These are phyloP conservation scores for Cyanoliseus patagonus DNA, from an alignment of 2,113 vertebrate genomes.

Conservation along the genomic window DNA sequence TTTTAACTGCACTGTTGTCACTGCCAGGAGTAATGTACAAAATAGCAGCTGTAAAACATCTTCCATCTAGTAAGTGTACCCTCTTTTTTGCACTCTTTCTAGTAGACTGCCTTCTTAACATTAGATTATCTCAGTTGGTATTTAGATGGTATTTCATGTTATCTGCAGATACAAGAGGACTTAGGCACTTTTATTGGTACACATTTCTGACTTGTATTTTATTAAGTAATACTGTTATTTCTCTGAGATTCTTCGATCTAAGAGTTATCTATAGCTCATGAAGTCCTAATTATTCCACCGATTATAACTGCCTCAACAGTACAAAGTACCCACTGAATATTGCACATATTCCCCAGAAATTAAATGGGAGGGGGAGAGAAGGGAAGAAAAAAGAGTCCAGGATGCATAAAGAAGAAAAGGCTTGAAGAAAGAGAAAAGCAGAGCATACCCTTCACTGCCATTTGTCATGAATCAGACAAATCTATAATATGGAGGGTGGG, in stretches of 20 bases:
- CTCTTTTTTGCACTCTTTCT: not conserved
- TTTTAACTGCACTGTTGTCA: not conserved
- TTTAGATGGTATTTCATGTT: not conserved
- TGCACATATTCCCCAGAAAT: not conserved
- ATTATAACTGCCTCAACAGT: not conserved
- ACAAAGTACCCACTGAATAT: not conserved
- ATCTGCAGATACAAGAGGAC: not conserved
- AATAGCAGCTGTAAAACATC: not conserved
- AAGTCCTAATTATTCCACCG: not conserved
- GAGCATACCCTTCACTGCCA: not conserved
- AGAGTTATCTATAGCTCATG: not conserved
- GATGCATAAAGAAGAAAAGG: not conserved
- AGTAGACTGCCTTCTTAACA: not conserved
- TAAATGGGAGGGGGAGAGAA: not conserved
- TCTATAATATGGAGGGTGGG: rapidly evolving
- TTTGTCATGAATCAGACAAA: not conserved
- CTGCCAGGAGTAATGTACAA: not conserved
- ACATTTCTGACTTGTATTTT: constrained; percentile 16
- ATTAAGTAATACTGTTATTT: not conserved
- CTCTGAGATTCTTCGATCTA: not conserved
- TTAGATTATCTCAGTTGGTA: not conserved
- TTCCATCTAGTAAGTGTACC: not conserved
- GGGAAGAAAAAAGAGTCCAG: not conserved
- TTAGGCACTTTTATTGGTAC: not conserved
- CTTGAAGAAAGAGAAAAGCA: not conserved